Evolutionary conservation across 1,140 invertebrate species (phyloP), one percentile per base, ranked within the genome.

Genomic region (Oedothorax gibbosus): DNA sequence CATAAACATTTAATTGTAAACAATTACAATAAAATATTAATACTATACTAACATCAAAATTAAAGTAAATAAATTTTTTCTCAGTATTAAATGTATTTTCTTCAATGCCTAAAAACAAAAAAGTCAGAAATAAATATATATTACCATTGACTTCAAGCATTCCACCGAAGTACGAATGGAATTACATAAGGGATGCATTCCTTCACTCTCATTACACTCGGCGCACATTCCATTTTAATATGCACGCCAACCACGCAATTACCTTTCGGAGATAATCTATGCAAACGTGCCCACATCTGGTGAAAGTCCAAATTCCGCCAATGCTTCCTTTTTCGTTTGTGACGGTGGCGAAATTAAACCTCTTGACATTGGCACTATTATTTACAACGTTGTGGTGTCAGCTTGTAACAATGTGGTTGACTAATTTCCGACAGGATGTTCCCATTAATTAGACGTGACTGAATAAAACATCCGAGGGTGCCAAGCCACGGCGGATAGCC

Each of bases 301-400:
- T 15, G 68, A 49, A 71, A 49, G 68, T 71, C 54, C 68, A 10
- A 14, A 60, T 71, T 18, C 50, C 8, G 35, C 35, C 35, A 35
- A 35, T 35, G 35, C 35, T 35, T 35, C 35, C 50, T 20, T 71
- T 71, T 71, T 53, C 9, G n/a, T 53, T 60, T 71, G 15, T 71
- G 68, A 71, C 68, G 68, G 35, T n/a, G 18, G 20, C 54, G n/a
- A 75, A 75, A 75, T 57, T 75, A 75, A 75, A 75, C 68, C 54
- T 62, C 72, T 57, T 75, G 72, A 75, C 72, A 75, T 75, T 75
- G 56, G 60, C 56, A 75, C 72, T 75, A 75, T 75, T 75, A 75
- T 75, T 75, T 75, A 75, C 35, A 75, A 57, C 72, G 51, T 57
- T 21, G 54, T 20, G 20, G 72, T 10, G 54, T 57, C 56, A 75